Evolutionary conservation across 2,113 vertebrate genomes (phyloP), one percentile per base, ranked within the genome.

Genomic region (Dicaeum eximium): DNA sequence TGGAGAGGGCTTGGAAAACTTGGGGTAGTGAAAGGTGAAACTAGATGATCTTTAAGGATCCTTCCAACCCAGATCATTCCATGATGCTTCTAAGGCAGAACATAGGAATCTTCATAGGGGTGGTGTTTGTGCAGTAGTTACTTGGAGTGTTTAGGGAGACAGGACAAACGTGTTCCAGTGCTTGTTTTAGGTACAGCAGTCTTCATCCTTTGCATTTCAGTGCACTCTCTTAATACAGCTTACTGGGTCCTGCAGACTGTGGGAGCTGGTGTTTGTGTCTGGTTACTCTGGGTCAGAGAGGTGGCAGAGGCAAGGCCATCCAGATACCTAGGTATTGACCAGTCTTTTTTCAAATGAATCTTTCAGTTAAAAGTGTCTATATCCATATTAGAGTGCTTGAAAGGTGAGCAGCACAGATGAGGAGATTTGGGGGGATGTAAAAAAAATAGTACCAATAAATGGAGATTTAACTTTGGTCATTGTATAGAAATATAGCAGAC

Each of bases 141-240:
- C 45, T 48, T 75, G 48, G 15, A 8, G 31, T 13, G 11, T 57
- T 70, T 31, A 24, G 67, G n/a, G 44, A 19, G 16, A 33, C 6
- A 10, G n/a, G 24, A 28, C n/a, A 47, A 31, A 35, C 0, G 1
- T 14, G 9, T 48, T 60, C 7, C 24, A 20, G 31, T 22, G 45
- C 40, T 56, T 31, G 2, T 17, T 69, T 50, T 25, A 50, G 44
- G 18, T 16, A 14, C 1, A 2, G 10, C 18, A 45, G 11, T 23
- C 37, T 84, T 30, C 35, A 18, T 58, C 56, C 44, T 25, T 54
- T 62, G 69, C 16, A 1, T 44, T 77, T 79, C 25, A 28, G 23
- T 58, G 44, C 24, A 5, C 5, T 71, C 61, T 28, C 3, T 19
- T 38, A 15, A 2, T 19, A 4, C 5, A 65, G n/a, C 33, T 79